Percentiles rank a stretch among this genome's conserved stretches.
phyloP scores from a whole-genome alignment of 2,888 invertebrate genomes.

The Dorcus hopei region DNA sequence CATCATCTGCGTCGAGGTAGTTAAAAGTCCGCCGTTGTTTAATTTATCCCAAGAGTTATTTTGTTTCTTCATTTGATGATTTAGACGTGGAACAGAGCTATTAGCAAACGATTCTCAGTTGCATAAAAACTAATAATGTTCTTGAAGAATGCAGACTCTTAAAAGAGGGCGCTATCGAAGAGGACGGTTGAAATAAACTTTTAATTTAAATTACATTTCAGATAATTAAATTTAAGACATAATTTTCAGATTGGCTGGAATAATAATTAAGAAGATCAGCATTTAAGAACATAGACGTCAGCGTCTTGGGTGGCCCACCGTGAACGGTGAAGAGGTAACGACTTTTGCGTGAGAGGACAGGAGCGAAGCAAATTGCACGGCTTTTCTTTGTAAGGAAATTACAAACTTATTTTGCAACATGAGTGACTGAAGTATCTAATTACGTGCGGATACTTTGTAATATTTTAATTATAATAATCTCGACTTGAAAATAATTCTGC shows the following conservation, averaged over 20 bases:
- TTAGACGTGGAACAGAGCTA: not conserved
- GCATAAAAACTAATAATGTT: too few relatives aligned
- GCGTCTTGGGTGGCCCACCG: slow-evolving; percentile 39
- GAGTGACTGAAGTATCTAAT: not conserved
- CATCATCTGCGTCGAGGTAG: not conserved
- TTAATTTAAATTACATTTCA: slow-evolving; percentile 1
- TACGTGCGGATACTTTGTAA: not conserved
- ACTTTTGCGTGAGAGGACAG: slow-evolving; percentile 20
- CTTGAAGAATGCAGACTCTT: not conserved
- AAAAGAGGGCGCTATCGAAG: not conserved
- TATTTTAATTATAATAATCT: not conserved
- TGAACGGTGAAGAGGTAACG: slow-evolving; percentile 5
- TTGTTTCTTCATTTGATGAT: not conserved
- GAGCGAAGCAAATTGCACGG: slow-evolving; percentile 35
- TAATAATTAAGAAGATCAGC: slow-evolving; percentile 38
- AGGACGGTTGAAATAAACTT: not conserved
- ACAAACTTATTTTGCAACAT: slow-evolving; percentile 11
- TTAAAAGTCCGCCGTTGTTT: not conserved
- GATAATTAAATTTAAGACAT: slow-evolving; percentile 17
- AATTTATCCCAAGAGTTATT: not conserved
- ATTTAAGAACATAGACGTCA: slow-evolving; percentile 37
- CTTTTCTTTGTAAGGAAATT: slow-evolving; percentile 10
- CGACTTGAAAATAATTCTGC: not conserved
- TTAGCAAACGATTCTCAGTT: not conserved
- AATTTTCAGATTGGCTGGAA: slow-evolving; percentile 39